Conservation (phyloP, 2,888 invertebrate species). For the Steinernema carpocapsae region DNA sequence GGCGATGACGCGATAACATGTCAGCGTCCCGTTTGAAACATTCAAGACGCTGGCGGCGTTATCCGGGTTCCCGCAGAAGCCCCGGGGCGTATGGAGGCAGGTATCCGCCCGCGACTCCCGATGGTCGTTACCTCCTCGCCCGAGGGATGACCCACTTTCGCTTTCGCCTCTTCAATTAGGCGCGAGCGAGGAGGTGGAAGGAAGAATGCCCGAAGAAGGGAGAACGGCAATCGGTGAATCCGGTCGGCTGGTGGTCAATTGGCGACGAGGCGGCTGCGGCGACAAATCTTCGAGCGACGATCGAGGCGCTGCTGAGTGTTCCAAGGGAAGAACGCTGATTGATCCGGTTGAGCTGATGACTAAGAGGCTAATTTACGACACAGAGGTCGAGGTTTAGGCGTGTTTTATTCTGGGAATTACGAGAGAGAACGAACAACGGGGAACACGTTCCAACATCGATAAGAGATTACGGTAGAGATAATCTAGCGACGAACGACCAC, state of each 20-base stretch:
- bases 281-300: too few relatives aligned
- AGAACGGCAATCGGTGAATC: conserved; percentile 12
- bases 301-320: neutral
- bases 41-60: too few relatives aligned
- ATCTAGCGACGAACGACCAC: conserved; percentile 2
- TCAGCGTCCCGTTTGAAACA: conserved; percentile 21
- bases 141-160: conserved; percentile 26
- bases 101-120: conserved; percentile 8
- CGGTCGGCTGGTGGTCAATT: conserved; percentile 5
- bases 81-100: neutral
- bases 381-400: neutral
- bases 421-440: neutral
- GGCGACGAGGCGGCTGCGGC: neutral
- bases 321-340: neutral
- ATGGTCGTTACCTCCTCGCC: conserved; percentile 6
- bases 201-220: too few relatives aligned
- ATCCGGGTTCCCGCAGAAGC: conserved; percentile 7
- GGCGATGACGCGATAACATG: conserved; percentile 15
- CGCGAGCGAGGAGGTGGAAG: neutral
- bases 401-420: conserved; percentile 12
- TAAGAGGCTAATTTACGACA: neutral
- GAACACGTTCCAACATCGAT: neutral
- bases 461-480: neutral
- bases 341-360: neutral
- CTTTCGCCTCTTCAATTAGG: conserved; percentile 27